Percentiles rank a stretch among this genome's conserved stretches.
Evolutionary conservation across 2,888 invertebrate species (phyloP).

Genomic region (Sminthurinus aureus): DNA sequence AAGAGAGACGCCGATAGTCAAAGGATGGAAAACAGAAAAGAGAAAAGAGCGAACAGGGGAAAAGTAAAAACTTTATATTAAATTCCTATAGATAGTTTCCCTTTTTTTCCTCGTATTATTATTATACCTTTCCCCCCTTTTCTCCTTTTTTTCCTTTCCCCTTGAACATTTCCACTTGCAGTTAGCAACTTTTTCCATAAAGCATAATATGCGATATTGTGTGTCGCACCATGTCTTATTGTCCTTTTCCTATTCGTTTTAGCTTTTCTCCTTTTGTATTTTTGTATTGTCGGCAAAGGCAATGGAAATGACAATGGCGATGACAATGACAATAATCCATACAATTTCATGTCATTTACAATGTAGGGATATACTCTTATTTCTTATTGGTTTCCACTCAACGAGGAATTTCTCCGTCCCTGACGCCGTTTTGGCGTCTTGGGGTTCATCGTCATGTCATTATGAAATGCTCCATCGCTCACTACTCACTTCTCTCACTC

Average conservation of each 20-base stretch:
- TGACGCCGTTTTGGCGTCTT: no score
- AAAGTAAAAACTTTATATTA: background rate
- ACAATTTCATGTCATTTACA: constrained; percentile 43
- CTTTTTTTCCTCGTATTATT: background rate
- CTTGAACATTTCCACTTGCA: constrained; percentile 1
- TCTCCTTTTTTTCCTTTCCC: background rate
- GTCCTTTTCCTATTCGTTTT: background rate
- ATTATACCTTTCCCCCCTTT: background rate
- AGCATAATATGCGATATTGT: constrained; percentile 30
- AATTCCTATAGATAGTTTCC: background rate
- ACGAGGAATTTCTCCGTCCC: constrained; percentile 1
- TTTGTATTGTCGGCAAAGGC: background rate
- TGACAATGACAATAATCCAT: constrained; percentile 41
- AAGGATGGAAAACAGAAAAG: background rate
- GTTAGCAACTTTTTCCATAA: constrained; percentile 42
- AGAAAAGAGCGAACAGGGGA: background rate
- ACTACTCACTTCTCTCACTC: background rate
- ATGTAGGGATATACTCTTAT: background rate
- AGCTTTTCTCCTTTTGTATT: no score
- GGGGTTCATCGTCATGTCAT: background rate
- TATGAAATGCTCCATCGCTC: background rate
- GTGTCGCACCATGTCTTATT: background rate
- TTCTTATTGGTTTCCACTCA: constrained; percentile 6
- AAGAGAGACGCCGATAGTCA: no score
- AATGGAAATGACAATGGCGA: background rate